Evolutionary conservation across 2,888 invertebrate genomes (phyloP).

Genomic region (Lepidocyrtinus sp.): DNA sequence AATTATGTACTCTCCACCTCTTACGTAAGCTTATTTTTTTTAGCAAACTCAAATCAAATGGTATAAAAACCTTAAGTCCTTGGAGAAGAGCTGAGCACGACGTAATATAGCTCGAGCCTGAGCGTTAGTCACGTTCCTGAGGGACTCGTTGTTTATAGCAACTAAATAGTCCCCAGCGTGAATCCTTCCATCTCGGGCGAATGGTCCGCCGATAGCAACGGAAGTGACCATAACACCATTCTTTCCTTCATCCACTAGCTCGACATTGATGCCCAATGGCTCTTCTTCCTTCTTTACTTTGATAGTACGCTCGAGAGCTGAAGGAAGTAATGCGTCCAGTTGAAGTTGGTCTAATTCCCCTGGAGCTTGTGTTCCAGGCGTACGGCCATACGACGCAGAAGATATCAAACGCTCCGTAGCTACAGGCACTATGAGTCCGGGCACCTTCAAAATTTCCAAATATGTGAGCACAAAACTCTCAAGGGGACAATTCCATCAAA

Average conservation of each 20-base stretch:
- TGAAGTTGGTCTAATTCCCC: slow-evolving; percentile 46
- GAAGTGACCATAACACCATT: slow-evolving; percentile 74
- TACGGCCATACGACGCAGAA: slow-evolving; percentile 59
- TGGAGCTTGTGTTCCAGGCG: neutral
- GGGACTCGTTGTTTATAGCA: slow-evolving; percentile 76
- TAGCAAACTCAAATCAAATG: too few species aligned
- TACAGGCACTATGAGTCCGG: slow-evolving; percentile 71
- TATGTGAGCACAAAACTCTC: neutral
- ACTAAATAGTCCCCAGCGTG: slow-evolving; percentile 76
- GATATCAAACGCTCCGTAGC: slow-evolving; percentile 71
- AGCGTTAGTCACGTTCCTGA: slow-evolving; percentile 76
- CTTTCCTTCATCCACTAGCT: slow-evolving; percentile 76
- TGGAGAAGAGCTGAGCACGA: slow-evolving; percentile 76
- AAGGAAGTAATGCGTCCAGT: slow-evolving; percentile 72
- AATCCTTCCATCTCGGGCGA: slow-evolving; percentile 76
- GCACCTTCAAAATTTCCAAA: slow-evolving; percentile 48
- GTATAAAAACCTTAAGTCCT: slow-evolving; percentile 75
- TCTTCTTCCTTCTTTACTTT: slow-evolving; percentile 76
- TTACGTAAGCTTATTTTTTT: too few species aligned
- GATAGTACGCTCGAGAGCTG: slow-evolving; percentile 75
- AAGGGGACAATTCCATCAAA: slow-evolving; percentile 7
- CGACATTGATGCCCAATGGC: slow-evolving; percentile 76
- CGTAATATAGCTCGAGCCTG: slow-evolving; percentile 77
- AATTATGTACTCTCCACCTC: too few species aligned
- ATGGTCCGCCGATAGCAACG: slow-evolving; percentile 75